Conservation (phyloP, 2,797 vertebrate genomes). For the Tinamus major region DNA sequence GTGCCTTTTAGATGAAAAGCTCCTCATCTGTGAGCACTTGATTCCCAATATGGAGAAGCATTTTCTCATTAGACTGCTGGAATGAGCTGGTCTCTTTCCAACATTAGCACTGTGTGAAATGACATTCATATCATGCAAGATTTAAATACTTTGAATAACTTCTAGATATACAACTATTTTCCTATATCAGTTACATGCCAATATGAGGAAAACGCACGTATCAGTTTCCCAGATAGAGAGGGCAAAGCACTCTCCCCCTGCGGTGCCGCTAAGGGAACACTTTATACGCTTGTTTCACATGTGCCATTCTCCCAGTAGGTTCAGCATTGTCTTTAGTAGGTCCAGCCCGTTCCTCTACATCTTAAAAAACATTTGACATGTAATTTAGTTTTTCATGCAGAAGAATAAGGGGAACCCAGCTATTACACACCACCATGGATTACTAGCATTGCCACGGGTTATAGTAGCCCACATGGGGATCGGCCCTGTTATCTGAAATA, state of each 20-base stretch:
- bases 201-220: not conserved
- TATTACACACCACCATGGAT: not conserved
- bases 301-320: not conserved
- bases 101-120: not conserved
- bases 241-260: not conserved
- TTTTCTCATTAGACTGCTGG: not conserved
- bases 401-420: not conserved
- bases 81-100: not conserved
- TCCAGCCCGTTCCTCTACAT: not conserved
- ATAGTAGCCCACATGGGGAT: not conserved
- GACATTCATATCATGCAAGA: not conserved
- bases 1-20: not conserved
- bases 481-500: not conserved
- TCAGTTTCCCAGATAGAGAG: not conserved
- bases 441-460: not conserved
- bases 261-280: not conserved
- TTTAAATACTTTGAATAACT: not conserved
- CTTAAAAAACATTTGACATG: not conserved
- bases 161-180: not conserved
- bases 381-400: not conserved
- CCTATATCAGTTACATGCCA: not conserved
- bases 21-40: not conserved
- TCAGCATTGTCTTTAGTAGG: rapidly evolving
- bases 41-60: not conserved
- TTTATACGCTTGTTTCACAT: not conserved